Percentiles rank a stretch among this genome's conserved stretches.
These are phyloP conservation scores for Orchesella cincta DNA, from an alignment of 1,140 invertebrate species.

Conservation along the genomic window DNA sequence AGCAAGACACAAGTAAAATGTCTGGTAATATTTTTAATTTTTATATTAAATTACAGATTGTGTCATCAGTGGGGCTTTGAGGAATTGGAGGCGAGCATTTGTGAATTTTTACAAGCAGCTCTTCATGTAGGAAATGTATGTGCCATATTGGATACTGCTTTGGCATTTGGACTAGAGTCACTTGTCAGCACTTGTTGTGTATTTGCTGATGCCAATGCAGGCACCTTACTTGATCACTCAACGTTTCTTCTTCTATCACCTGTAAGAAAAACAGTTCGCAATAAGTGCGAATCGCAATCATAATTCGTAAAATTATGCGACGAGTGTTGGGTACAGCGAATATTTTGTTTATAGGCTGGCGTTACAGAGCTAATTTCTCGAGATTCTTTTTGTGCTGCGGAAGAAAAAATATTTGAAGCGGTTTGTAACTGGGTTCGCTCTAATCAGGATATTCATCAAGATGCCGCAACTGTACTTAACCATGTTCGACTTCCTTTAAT, in stretches of 20 bases:
- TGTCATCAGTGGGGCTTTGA: constrained; percentile 94
- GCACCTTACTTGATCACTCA: constrained; percentile 78
- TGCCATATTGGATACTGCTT: constrained; percentile 86
- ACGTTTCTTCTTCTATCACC: constrained; percentile 81
- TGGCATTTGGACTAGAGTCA: constrained; percentile 68
- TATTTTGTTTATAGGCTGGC: constrained; percentile 62
- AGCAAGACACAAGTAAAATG: too few species aligned
- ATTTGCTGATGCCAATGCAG: constrained; percentile 87
- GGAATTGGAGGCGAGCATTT: constrained; percentile 86
- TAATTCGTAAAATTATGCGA: background rate
- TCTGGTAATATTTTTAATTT: constrained; percentile 57
- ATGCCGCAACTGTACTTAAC: constrained; percentile 43
- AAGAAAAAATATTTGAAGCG: constrained; percentile 91
- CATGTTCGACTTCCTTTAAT: constrained; percentile 83
- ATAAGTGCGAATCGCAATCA: background rate
- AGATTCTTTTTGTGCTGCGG: constrained; percentile 93
- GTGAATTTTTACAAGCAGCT: constrained; percentile 86
- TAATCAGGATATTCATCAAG: constrained; percentile 67
- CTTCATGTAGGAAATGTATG: constrained; percentile 87
- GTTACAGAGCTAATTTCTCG: constrained; percentile 80
- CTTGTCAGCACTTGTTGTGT: constrained; percentile 66
- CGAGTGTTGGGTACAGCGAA: background rate
- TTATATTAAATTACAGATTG: too few species aligned
- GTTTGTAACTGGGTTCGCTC: constrained; percentile 81
- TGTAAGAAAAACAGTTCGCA: too few species aligned